Conservation (phyloP, 2,113 vertebrate genomes). For the Sinocyclocheilus anophthalmus region DNA sequence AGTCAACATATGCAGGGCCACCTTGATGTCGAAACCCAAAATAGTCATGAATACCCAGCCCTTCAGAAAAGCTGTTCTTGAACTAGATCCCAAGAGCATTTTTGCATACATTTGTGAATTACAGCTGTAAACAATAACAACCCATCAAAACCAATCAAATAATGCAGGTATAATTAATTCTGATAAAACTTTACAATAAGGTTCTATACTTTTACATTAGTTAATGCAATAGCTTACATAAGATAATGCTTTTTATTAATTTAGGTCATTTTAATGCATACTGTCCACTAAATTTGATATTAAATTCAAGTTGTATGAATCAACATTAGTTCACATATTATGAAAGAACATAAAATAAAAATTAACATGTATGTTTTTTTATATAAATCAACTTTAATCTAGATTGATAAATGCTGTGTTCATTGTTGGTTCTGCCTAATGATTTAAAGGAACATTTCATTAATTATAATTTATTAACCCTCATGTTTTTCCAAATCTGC, state of each 20-base stretch:
- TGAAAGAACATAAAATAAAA: background rate
- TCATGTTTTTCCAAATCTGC: background rate
- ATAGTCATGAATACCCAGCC: background rate
- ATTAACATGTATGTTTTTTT: too few relatives aligned
- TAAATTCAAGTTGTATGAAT: background rate
- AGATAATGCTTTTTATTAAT: background rate
- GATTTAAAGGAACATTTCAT: too few relatives aligned
- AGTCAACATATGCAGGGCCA: constrained; percentile 43
- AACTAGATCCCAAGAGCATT: background rate
- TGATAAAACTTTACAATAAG: background rate
- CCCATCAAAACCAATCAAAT: background rate
- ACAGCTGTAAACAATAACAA: background rate
- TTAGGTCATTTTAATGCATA: background rate
- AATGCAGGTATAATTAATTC: background rate
- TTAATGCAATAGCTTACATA: background rate
- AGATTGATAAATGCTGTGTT: background rate
- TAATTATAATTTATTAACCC: background rate
- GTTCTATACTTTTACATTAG: background rate
- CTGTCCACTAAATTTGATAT: background rate
- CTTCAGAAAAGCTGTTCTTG: background rate
- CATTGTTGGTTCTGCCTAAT: too few relatives aligned
- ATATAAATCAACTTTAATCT: background rate
- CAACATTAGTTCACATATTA: too few relatives aligned
- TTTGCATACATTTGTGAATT: background rate
- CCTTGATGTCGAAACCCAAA: constrained; percentile 50